Evolutionary conservation across 2,797 vertebrate species (phyloP), one percentile per base, ranked within the genome.

Genomic region (Presbytis comata): DNA sequence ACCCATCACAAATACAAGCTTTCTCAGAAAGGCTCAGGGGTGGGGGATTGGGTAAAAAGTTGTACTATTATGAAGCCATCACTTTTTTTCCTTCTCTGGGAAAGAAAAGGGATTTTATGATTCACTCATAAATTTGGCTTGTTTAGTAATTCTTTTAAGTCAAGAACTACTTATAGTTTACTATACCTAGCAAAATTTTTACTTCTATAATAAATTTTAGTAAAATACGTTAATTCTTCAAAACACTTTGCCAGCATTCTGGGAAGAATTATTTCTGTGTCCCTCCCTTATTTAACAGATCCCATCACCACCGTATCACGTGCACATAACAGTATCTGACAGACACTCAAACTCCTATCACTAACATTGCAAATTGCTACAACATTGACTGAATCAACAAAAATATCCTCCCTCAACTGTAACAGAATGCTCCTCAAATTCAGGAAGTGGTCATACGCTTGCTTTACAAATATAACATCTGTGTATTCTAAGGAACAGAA

Each of bases 391-490:
- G 24, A 75, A 79, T 91, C 39, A 92, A 91, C 57, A 93, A 89
- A 94, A 85, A 86, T 30, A 50, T 50, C 24, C 46, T 82, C 70
- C 39, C 26, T 57, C 14, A 28, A 95, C 41, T 89, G 1, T 74
- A 95, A 87, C 3, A 92, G 75, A 92, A 96, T 83, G 70, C 53
- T 72, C 50, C 39, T 95, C 64, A 78, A 87, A 86, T 74, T 94
- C 75, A 94, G 89, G 33, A 88, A 74, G 33, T 41, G 11, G 57
- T 2, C n/a, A 6, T 46, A 21, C 53, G 88, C 87, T 76, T 87
- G 84, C 79, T 79, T 92, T 67, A 87, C 41, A 76, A 93, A 89
- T 41, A 93, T 39, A 85, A 11, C 48, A 88, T n/a, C 22, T 89
- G 19, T 75, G 36, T 30, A 80, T 50, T 83, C 19, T 59, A 84